phyloP scores from a whole-genome alignment of 2,797 vertebrate genomes.

The Centropyge bicolor region DNA sequence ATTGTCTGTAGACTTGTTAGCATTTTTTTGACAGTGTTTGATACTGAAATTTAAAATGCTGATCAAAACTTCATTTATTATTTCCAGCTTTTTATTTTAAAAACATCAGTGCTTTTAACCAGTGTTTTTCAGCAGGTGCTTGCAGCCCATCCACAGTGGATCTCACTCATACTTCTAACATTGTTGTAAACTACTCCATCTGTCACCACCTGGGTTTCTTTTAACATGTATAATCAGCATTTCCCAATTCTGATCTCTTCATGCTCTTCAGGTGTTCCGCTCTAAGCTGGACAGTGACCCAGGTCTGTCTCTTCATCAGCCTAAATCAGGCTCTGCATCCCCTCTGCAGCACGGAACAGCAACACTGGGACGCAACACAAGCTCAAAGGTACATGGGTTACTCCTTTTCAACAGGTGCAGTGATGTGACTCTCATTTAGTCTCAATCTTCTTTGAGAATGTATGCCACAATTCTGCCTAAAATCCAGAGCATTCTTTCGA shows the following conservation, averaged over 20 bases:
- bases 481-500: not conserved
- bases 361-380: slow-evolving; percentile 89
- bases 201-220: not conserved
- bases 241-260: not conserved
- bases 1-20: too few relatives aligned
- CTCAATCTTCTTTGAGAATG: not conserved
- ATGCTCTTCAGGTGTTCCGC: slow-evolving; percentile 89
- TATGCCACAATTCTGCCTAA: too few relatives aligned
- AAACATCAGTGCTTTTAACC: slow-evolving; percentile 15
- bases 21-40: slow-evolving; percentile 2
- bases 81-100: slow-evolving; percentile 8
- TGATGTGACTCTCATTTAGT: too few relatives aligned
- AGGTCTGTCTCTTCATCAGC: slow-evolving; percentile 75
- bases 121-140: slow-evolving; percentile 22
- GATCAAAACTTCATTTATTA: slow-evolving; percentile 14
- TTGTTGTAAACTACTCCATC: not conserved
- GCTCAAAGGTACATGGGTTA: slow-evolving; percentile 86
- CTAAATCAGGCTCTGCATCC: slow-evolving; percentile 84
- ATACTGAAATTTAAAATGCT: slow-evolving; percentile 7
- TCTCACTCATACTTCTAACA: slow-evolving; percentile 6
- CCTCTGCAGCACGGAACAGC: slow-evolving; percentile 89
- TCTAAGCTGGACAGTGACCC: slow-evolving; percentile 89
- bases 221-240: not conserved
- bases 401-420: not conserved
- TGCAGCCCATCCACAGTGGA: slow-evolving; percentile 8